These are phyloP conservation scores for Plumapathes pennacea DNA, from an alignment of 92 coral and sea anemone species.

Conservation along the genomic window DNA sequence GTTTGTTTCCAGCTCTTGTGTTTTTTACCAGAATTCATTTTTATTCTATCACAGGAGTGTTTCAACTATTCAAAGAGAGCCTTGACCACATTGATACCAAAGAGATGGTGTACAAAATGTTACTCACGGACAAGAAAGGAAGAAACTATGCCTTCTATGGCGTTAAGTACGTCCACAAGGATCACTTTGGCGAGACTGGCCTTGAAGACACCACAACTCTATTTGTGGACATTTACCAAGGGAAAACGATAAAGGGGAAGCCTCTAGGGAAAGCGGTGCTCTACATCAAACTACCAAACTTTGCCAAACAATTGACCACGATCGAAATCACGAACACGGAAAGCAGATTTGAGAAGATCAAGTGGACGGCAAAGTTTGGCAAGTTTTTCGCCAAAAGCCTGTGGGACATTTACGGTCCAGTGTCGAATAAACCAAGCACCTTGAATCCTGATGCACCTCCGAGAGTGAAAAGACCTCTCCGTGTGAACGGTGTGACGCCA, in stretches of 20 bases:
- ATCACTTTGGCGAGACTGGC: conserved; percentile 41
- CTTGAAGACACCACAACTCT: conserved; percentile 43
- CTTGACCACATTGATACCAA: conserved; percentile 16
- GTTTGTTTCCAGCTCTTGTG: too few species aligned
- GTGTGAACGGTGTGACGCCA: conserved; percentile 14
- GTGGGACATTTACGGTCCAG: conserved; percentile 44
- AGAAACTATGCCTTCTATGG: conserved; percentile 22
- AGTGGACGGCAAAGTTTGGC: conserved; percentile 36
- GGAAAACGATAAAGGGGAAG: not conserved
- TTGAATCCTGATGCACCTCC: conserved; percentile 23
- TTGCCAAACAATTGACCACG: conserved; percentile 43
- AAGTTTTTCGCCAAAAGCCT: conserved; percentile 32
- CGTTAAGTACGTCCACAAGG: conserved; percentile 40
- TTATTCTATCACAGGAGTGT: conserved; percentile 22
- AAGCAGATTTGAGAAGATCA: conserved; percentile 19
- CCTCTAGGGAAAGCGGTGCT: conserved; percentile 29
- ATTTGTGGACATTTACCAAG: conserved; percentile 13
- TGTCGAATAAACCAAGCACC: not conserved
- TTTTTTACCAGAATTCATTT: too few species aligned
- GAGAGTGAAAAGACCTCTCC: conserved; percentile 35
- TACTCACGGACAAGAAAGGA: conserved; percentile 18
- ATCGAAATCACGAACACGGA: conserved; percentile 33
- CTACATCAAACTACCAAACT: conserved; percentile 23
- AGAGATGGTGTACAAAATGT: conserved; percentile 47
- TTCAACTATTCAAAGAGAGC: conserved; percentile 32